Evolutionary conservation across 2,113 vertebrate species (phyloP).

Genomic region (Laticauda laticaudata): DNA sequence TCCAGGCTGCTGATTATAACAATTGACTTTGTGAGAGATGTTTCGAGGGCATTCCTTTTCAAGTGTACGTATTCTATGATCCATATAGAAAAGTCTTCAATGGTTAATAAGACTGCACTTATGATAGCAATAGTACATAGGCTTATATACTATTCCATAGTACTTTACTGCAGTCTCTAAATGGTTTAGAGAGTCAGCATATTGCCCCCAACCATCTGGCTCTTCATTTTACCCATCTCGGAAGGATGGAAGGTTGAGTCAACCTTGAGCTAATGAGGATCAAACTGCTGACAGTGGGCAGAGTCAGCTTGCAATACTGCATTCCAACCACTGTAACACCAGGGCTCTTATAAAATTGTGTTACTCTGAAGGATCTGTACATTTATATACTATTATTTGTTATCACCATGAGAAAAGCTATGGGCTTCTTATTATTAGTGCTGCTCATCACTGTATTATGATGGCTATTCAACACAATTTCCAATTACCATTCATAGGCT

Average conservation of each 20-base stretch:
- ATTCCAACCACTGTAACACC: neutral
- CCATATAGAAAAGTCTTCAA: neutral
- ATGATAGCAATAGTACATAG: neutral
- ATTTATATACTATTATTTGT: neutral
- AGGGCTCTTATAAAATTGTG: neutral
- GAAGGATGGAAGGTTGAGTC: neutral
- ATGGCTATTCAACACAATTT: neutral
- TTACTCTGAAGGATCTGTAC: neutral
- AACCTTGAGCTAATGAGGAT: neutral
- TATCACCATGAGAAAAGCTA: neutral
- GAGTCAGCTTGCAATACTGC: neutral
- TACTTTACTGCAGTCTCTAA: neutral
- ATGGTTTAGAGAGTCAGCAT: neutral
- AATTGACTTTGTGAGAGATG: neutral
- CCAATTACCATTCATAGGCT: neutral
- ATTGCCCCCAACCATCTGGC: neutral
- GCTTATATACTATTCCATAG: neutral
- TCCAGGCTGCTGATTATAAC: constrained; percentile 20
- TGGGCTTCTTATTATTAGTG: neutral
- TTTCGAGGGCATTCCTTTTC: neutral
- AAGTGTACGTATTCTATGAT: neutral
- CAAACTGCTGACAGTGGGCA: neutral
- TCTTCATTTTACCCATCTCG: neutral
- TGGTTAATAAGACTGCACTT: neutral
- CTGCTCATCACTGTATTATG: neutral